Conservation (phyloP, 2,797 vertebrate genomes). For the Potorous gilbertii region DNA sequence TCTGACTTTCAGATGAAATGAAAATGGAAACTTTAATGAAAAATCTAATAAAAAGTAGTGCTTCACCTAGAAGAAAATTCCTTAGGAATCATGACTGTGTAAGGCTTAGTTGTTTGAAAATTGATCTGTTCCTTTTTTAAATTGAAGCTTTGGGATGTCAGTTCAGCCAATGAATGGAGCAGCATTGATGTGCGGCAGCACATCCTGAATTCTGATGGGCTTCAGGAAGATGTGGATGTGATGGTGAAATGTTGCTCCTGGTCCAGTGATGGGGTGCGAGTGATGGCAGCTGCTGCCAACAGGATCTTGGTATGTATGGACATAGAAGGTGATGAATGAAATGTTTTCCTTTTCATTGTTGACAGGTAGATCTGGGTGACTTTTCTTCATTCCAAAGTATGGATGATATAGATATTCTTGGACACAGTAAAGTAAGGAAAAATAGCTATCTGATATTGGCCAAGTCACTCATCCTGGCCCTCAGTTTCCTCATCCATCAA, state of each 20-base stretch:
- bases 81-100: conserved; percentile 34
- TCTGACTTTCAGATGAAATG: conserved; percentile 47
- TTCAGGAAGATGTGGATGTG: conserved; percentile 86
- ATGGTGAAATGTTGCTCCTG: conserved; percentile 95
- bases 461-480: not conserved
- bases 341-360: not conserved
- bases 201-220: conserved; percentile 85
- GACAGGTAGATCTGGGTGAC: not conserved
- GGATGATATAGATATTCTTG: not conserved
- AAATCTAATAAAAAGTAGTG: conserved; percentile 39
- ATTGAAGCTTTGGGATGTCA: conserved; percentile 90
- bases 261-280: conserved; percentile 88
- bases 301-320: conserved; percentile 90
- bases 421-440: not conserved
- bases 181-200: conserved; percentile 87
- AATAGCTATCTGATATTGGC: not conserved
- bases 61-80: conserved; percentile 25
- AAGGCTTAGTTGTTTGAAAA: conserved; percentile 24
- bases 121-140: conserved; percentile 49
- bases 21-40: conserved; percentile 42
- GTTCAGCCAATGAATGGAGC: conserved; percentile 91
- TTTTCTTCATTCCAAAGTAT: not conserved
- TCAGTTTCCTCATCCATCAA: too few species aligned
- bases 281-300: conserved; percentile 92
- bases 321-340: not conserved